Percentiles rank a stretch among this genome's conserved stretches.
These are phyloP conservation scores for Corythornis madagascariensis DNA, from an alignment of 2,113 vertebrate species.

Conservation along the genomic window DNA sequence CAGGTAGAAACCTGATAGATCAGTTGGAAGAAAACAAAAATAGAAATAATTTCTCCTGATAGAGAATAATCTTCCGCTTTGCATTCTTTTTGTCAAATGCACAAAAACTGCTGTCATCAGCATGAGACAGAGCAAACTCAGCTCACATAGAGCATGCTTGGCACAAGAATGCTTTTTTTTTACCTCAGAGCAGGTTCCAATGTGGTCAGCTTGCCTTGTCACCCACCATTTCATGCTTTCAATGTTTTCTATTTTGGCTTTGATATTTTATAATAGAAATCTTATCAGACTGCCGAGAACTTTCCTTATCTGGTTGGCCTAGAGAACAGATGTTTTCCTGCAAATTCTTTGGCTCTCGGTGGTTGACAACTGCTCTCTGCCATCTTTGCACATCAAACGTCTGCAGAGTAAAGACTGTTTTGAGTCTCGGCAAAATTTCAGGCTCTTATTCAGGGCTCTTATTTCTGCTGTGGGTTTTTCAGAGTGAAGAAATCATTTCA, in stretches of 20 bases:
- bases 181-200: background rate
- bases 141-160: background rate
- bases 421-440: background rate
- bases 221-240: background rate
- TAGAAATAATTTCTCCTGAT: background rate
- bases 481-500: background rate
- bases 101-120: background rate
- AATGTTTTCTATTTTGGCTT: background rate
- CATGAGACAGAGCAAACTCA: background rate
- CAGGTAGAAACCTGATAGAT: background rate
- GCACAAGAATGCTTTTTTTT: background rate
- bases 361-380: background rate
- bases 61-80: background rate
- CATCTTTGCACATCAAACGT: background rate
- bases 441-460: background rate
- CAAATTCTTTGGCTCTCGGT: background rate
- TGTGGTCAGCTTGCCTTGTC: background rate
- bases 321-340: slow-evolving; percentile 25
- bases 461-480: background rate
- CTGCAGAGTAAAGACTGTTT: background rate
- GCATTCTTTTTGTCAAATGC: background rate
- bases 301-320: background rate
- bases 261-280: background rate
- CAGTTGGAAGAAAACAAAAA: background rate
- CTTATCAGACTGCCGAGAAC: background rate